Evolutionary conservation across 2,888 invertebrate genomes (phyloP), one percentile per base, ranked within the genome.

Genomic region (Ischnus inquisitorius): DNA sequence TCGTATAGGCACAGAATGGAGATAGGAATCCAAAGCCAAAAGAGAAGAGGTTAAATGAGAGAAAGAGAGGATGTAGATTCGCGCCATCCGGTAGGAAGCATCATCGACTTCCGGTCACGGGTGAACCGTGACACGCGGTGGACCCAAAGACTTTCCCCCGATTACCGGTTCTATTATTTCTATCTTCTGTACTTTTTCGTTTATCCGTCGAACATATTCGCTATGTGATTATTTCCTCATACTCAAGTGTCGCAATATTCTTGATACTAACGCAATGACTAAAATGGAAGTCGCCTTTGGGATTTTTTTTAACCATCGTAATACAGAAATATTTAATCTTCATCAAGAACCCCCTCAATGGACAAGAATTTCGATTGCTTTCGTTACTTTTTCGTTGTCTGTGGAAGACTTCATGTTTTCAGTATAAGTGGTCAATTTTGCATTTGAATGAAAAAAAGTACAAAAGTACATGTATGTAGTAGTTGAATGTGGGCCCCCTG

Each of bases 21-120:
- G 72, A 84, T 81, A 74, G 69, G 16, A 48, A 78, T 71, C 75
- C 64, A 82, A 79, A 84, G 60, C 65, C 28, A 60, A 69, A 67
- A 78, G 74, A 77, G 80, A 75, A 65, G 84, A 86, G 82, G 85
- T 81, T 83, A 84, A 79, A 86, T 83, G 84, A 87, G 82, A 86
- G 82, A 86, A 82, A 87, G 84, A 88, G 84, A 86, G 88, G 87
- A 84, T 84, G 81, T 84, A 84, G 81, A 84, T 84, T 82, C 60
- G 79, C 79, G 75, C 75, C 82, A 79, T 84, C 84, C 83, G 82
- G 85, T 87, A 88, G 88, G 89, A 88, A 88, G 88, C 87, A 87
- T 87, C 83, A 14, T 81, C 83, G 80, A 85, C 89, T 89, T 90
- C 89, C 88, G 88, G 88, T 87, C 86, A 88, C 88, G 88, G 86